These are phyloP conservation scores for Lycophotia porphyrea DNA, from an alignment of 2,888 invertebrate genomes.

Conservation along the genomic window DNA sequence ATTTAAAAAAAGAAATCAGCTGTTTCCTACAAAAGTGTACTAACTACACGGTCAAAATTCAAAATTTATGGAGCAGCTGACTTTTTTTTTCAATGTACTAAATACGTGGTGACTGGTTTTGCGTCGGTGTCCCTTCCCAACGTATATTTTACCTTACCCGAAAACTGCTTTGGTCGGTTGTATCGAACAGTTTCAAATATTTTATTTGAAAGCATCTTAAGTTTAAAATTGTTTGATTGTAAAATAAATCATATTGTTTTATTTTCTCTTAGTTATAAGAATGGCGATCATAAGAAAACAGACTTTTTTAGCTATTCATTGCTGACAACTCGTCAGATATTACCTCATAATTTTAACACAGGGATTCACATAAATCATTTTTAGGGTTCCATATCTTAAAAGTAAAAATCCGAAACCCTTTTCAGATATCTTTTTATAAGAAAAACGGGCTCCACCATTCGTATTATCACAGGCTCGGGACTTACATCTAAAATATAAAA, in stretches of 20 bases:
- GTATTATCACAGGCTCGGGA: constrained; percentile 65
- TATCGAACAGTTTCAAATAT: neutral
- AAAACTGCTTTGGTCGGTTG: constrained; percentile 12
- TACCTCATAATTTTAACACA: neutral
- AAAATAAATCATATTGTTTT: neutral
- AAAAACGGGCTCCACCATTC: constrained; percentile 18
- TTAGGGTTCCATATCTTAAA: neutral
- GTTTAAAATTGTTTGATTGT: neutral
- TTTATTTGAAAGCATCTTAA: constrained; percentile 13
- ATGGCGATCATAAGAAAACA: neutral
- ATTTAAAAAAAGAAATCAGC: too few relatives aligned
- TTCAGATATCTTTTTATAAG: neutral
- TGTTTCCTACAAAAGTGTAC: too few relatives aligned
- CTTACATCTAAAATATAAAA: constrained; percentile 51
- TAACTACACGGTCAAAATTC: too few relatives aligned
- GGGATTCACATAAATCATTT: neutral
- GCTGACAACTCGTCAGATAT: constrained; percentile 8
- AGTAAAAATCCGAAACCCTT: neutral
- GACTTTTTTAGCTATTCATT: neutral
- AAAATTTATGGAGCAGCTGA: too few relatives aligned
- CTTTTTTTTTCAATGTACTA: too few relatives aligned
- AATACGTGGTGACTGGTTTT: too few relatives aligned
- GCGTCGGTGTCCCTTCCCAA: too few relatives aligned
- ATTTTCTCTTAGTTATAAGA: neutral
- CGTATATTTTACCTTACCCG: neutral